Conservation (phyloP, 2,797 vertebrate genomes). For the Sarcoramphus papa region DNA sequence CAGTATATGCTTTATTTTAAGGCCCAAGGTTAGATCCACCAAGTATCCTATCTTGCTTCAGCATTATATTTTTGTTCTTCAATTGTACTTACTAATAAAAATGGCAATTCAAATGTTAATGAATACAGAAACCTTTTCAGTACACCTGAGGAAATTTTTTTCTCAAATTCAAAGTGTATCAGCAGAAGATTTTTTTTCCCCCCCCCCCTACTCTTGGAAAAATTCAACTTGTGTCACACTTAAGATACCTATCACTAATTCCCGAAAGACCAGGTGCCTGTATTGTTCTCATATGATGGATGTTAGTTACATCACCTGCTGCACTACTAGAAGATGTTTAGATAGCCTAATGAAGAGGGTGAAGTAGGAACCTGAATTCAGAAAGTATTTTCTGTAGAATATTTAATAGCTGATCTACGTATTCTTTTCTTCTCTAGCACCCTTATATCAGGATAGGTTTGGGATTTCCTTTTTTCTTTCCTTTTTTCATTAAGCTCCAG, state of each 20-base stretch:
- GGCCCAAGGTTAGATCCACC: background rate
- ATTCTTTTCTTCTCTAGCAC: background rate
- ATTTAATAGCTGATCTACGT: background rate
- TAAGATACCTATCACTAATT: background rate
- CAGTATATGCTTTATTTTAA: background rate
- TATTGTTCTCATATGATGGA: background rate
- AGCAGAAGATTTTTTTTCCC: background rate
- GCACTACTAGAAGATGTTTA: background rate
- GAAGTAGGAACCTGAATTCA: background rate
- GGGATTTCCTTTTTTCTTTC: background rate
- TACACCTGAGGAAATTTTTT: background rate
- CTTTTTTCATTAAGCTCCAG: background rate
- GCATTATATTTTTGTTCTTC: background rate
- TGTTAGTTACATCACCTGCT: slow-evolving; percentile 27
- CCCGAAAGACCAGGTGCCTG: background rate
- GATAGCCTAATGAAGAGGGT: background rate
- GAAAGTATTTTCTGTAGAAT: background rate
- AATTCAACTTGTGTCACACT: background rate
- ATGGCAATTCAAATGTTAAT: background rate
- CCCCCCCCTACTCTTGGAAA: background rate
- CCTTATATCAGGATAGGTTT: background rate
- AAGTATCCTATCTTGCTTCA: background rate
- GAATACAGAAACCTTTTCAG: background rate
- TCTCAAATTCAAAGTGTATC: background rate
- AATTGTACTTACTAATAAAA: background rate